These are phyloP conservation scores for Pyrocoelia pectoralis DNA, from an alignment of 2,888 invertebrate genomes.

Conservation along the genomic window DNA sequence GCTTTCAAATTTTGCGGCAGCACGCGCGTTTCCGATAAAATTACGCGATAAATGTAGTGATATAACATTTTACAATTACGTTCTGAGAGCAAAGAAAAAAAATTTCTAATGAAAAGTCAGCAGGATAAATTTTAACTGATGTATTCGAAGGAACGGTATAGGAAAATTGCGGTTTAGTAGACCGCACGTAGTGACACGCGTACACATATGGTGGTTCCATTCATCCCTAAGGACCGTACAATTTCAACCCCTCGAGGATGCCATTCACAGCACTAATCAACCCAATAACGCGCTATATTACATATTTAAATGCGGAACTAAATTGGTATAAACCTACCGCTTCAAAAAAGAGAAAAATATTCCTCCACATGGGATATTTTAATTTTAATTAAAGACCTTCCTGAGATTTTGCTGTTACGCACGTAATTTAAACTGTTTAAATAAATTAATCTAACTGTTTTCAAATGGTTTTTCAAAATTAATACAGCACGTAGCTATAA, in stretches of 20 bases:
- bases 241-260: slow-evolving; percentile 43
- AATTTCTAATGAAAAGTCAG: not conserved
- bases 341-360: too few species aligned
- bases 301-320: slow-evolving; percentile 32
- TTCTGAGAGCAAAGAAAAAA: too few species aligned
- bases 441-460: too few species aligned
- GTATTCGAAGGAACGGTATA: slow-evolving; percentile 36
- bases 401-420: too few species aligned
- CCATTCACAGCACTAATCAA: slow-evolving; percentile 47
- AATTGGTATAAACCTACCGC: too few species aligned
- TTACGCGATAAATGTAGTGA: slow-evolving; percentile 44
- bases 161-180: slow-evolving; percentile 47
- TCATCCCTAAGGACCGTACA: slow-evolving; percentile 42
- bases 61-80: slow-evolving; percentile 20
- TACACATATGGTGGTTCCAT: slow-evolving; percentile 44
- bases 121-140: slow-evolving; percentile 3
- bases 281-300: slow-evolving; percentile 39
- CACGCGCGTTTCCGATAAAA: slow-evolving; percentile 48
- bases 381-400: too few species aligned
- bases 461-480: too few species aligned
- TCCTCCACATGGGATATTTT: too few species aligned
- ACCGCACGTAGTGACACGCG: slow-evolving; percentile 49
- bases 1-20: slow-evolving; percentile 42
- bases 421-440: too few species aligned
- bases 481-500: too few species aligned